Base-by-base conservation (phyloP, 2,888 invertebrate species). In the Nipponacmea schrenckii region DNA sequence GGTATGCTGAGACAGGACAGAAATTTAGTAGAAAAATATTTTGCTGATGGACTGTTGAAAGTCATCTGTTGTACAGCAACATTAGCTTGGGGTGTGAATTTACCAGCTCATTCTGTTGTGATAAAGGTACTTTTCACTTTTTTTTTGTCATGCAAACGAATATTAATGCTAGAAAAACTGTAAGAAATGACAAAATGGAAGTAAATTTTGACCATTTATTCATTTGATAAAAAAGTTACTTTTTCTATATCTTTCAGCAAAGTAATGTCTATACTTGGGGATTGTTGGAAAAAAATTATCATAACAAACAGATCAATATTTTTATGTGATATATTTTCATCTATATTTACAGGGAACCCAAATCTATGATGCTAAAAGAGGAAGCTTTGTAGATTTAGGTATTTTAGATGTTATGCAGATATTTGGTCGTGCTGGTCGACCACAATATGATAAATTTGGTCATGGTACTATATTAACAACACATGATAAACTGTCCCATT, bases 71-170 rank as follows among this genome's bases (percentile, higher is more conserved):
- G 98, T 87, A 99, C 99, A 0, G 95, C 99, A 0, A 99, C 99
- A 0, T 91, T 99, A 45, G 99, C 99, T 39, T 99, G 99, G 99
- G 99, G 99, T 81, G 98, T 99, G 7, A 99, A 99, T 90, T 91
- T 99, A 78, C 99, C 99, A 0, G 99, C 99, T 0, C 98, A 98
- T 88, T 98, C 96, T 45, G 98, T 99, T 77, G 93, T 99, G 67
- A 97, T 97, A 77, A 93, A 95, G 90, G 96, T 95, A 90, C 89
- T 65, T 69, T 45, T 46, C 24, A 20, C n/a, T 24, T 24, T 12
- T 15, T 10, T 24, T 10, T 56, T 56, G 39, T 10, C 10, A 2
- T 39, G 39, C 10, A 1, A 39, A 1, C 39, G 10, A 39, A 5
- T 31, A 2, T 3, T 5, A 31, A 3, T 31, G 31, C 31, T 31